These are phyloP conservation scores for Lithophane ornitopus DNA, from an alignment of 2,888 invertebrate species.

Conservation along the genomic window DNA sequence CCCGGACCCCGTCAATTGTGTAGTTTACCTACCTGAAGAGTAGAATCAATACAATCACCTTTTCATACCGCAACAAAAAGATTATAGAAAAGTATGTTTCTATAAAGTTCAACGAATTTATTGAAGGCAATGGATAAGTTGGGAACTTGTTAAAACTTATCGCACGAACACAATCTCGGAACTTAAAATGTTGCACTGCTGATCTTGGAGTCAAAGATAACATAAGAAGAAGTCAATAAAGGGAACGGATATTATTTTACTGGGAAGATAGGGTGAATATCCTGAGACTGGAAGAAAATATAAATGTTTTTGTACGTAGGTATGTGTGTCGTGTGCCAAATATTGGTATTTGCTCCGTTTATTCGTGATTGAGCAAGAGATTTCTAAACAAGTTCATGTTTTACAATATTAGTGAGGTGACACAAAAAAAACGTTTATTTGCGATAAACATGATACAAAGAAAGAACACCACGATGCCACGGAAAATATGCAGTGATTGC, in stretches of 20 bases:
- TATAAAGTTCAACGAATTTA: conserved; percentile 45
- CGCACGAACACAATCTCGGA: conserved; percentile 48
- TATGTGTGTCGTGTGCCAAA: background rate
- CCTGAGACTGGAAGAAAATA: conserved; percentile 1
- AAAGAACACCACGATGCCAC: too few relatives aligned
- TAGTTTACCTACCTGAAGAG: background rate
- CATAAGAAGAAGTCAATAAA: conserved; percentile 21
- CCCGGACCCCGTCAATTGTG: too few relatives aligned
- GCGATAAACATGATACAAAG: too few relatives aligned
- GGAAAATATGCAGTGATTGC: background rate
- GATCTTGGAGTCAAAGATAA: conserved; percentile 48
- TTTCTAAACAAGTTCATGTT: too few relatives aligned
- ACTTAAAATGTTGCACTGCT: conserved; percentile 60
- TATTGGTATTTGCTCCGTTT: too few relatives aligned
- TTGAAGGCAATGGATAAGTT: conserved; percentile 59
- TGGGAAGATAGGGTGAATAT: conserved; percentile 11
- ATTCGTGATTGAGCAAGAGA: too few relatives aligned
- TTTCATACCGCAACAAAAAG: conserved; percentile 22
- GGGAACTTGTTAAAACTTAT: conserved; percentile 61
- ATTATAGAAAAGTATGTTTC: conserved; percentile 20
- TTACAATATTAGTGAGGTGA: too few relatives aligned
- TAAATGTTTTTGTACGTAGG: background rate
- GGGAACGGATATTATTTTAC: conserved; percentile 27
- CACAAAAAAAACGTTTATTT: too few relatives aligned
- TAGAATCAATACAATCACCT: background rate